Evolutionary conservation across 2,113 vertebrate species (phyloP).

Genomic region (Clarias batrachus): DNA sequence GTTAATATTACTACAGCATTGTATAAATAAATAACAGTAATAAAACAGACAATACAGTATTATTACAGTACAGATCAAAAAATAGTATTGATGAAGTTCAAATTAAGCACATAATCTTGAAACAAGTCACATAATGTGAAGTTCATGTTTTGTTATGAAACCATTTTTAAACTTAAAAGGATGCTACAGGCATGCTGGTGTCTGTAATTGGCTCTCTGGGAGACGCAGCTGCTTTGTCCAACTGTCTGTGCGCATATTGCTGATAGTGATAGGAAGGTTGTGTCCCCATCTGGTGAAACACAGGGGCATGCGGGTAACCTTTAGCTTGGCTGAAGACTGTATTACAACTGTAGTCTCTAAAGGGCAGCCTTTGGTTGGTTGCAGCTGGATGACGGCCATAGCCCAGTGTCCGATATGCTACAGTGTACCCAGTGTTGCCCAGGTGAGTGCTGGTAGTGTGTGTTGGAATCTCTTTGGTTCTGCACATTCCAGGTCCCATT

Average conservation of each 20-base stretch:
- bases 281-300: conserved; percentile 34
- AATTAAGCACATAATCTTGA: neutral
- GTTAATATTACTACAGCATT: neutral
- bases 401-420: conserved; percentile 38
- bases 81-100: neutral
- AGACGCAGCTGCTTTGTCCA: neutral
- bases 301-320: conserved; percentile 25
- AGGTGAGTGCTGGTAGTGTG: conserved; percentile 21
- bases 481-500: neutral
- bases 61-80: neutral
- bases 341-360: conserved; percentile 36
- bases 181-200: neutral
- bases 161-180: neutral
- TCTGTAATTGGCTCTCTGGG: conserved; percentile 18
- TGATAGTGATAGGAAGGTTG: conserved; percentile 28
- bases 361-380: neutral
- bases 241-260: neutral
- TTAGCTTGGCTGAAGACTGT: conserved; percentile 15
- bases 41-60: neutral
- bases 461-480: conserved; percentile 32
- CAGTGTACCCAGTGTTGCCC: conserved; percentile 36
- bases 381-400: neutral
- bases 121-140: neutral
- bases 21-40: neutral
- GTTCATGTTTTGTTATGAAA: neutral